A percentile compares a stretch with the other conserved stretches of the same genome.
These are phyloP conservation scores for Sanderia malayensis DNA, from an alignment of 30 jellyfish, hydroid and myxozoan species.

Conservation along the genomic window DNA sequence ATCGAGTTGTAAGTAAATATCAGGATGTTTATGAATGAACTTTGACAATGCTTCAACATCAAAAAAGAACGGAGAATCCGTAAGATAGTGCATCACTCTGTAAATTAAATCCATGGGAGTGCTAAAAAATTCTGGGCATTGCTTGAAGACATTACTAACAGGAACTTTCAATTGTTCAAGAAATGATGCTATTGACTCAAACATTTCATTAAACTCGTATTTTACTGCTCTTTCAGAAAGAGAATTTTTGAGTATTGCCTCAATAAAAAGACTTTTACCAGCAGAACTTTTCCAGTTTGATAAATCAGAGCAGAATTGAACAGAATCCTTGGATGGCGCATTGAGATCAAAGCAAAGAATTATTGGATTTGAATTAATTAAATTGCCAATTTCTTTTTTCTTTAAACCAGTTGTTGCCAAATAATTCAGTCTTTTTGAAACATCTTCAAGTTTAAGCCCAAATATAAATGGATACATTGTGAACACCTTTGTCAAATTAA, in stretches of 20 bases:
- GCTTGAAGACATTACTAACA: slow-evolving; percentile 19
- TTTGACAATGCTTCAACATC: slow-evolving; percentile 33
- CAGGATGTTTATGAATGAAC: slow-evolving; percentile 46
- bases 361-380: slow-evolving; percentile 26
- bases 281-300: slow-evolving; percentile 40
- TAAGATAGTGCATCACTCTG: slow-evolving; percentile 14
- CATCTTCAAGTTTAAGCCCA: slow-evolving; percentile 30
- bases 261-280: slow-evolving; percentile 42
- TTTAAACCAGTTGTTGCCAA: slow-evolving; percentile 43
- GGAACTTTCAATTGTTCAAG: slow-evolving; percentile 31
- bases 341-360: slow-evolving; percentile 30
- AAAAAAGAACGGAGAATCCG: slow-evolving; percentile 47
- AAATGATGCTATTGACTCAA: slow-evolving; percentile 29
- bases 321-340: slow-evolving; percentile 27
- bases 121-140: slow-evolving; percentile 35
- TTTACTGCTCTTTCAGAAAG: slow-evolving; percentile 14
- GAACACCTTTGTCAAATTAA: slow-evolving; percentile 13
- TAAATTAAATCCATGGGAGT: slow-evolving; percentile 1
- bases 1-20: slow-evolving; percentile 22
- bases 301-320: slow-evolving; percentile 28
- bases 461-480: slow-evolving; percentile 29
- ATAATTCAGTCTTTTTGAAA: slow-evolving; percentile 27
- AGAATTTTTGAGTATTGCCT: slow-evolving; percentile 30
- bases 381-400: slow-evolving; percentile 37
- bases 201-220: slow-evolving; percentile 40